Percentiles rank a stretch among this genome's conserved stretches.
These are phyloP conservation scores for Pterocles gutturalis DNA, from an alignment of 2,113 vertebrate species.

Conservation along the genomic window DNA sequence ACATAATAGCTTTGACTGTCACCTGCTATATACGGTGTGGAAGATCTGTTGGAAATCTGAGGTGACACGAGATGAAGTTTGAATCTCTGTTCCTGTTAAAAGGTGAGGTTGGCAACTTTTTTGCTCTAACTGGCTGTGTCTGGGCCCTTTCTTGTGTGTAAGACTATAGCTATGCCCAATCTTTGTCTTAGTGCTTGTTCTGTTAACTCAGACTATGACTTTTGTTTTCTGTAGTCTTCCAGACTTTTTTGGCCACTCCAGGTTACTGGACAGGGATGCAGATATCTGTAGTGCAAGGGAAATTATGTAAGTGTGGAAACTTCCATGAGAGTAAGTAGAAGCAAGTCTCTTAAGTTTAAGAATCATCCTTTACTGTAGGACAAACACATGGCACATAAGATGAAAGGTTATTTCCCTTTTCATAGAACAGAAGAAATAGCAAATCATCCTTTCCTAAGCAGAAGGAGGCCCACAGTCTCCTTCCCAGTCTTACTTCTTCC, in stretches of 20 bases:
- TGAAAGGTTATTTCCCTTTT: background rate
- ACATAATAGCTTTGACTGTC: background rate
- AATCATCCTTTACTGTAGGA: background rate
- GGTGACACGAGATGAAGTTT: background rate
- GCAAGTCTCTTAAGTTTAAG: background rate
- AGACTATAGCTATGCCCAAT: background rate
- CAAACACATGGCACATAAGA: background rate
- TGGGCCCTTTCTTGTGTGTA: background rate
- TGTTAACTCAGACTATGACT: background rate
- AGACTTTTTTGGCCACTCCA: background rate
- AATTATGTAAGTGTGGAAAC: background rate
- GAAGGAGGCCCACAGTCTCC: background rate
- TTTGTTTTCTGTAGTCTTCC: background rate
- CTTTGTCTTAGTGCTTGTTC: background rate
- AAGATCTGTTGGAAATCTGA: background rate
- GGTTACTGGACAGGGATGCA: background rate
- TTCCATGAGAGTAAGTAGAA: background rate
- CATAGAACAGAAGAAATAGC: background rate
- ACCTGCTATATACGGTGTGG: background rate
- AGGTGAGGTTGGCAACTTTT: background rate
- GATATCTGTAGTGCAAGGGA: background rate
- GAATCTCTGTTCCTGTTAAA: background rate
- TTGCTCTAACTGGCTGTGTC: background rate
- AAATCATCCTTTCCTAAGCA: background rate
- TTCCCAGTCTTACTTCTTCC: background rate